Conservation (phyloP, 2,888 invertebrate species). For the Hirudinaria manillensis region DNA sequence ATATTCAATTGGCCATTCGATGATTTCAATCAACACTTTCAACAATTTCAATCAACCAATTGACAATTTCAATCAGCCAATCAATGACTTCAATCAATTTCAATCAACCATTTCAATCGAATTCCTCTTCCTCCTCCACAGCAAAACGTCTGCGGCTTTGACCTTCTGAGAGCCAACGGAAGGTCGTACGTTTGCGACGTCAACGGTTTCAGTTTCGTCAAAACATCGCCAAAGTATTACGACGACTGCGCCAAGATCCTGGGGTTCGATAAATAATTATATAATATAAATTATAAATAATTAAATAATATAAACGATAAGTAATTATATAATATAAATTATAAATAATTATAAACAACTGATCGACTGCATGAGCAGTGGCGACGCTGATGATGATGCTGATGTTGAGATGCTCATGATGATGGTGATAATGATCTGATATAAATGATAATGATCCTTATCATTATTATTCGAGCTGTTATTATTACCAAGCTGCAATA, state of each 20-base stretch:
- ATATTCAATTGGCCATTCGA: too few species aligned
- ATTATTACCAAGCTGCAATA: not conserved
- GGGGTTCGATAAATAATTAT: slow-evolving; percentile 44
- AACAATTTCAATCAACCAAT: not conserved
- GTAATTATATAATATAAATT: too few species aligned
- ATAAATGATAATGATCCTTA: not conserved
- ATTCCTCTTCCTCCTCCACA: too few species aligned
- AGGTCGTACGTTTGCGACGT: slow-evolving; percentile 99
- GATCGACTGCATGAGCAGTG: not conserved
- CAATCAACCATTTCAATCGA: too few species aligned
- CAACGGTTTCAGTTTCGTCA: slow-evolving; percentile 99
- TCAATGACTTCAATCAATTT: too few species aligned
- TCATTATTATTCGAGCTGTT: not conserved
- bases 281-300: not conserved
- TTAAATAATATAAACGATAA: not conserved
- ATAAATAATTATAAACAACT: too few species aligned
- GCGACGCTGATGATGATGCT: slow-evolving; percentile 1
- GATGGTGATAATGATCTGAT: not conserved
- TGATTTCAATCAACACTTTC: not conserved
- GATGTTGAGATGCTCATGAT: not conserved
- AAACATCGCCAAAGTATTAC: slow-evolving; percentile 98
- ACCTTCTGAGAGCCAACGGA: slow-evolving; percentile 89
- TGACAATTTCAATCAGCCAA: too few species aligned
- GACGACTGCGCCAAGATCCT: slow-evolving; percentile 95
- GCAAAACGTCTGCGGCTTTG: slow-evolving; percentile 98